Base-by-base conservation (phyloP, 2,113 vertebrate species). In the Oncorhynchus clarkii region DNA sequence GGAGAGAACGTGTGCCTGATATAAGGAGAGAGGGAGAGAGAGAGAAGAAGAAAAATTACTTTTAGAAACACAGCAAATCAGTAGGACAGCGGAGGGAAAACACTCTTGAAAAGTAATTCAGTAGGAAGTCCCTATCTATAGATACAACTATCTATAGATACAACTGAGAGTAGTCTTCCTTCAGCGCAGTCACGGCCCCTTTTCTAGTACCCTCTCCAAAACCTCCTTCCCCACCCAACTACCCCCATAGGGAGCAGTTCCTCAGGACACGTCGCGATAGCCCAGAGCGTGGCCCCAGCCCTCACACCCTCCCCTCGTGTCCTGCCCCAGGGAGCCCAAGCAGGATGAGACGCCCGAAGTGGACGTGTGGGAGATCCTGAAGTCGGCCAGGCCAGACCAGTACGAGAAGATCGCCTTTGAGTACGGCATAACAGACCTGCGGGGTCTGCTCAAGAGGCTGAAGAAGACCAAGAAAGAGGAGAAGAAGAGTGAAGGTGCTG, bases 291-390 rank as follows among this genome's bases (percentile, higher is more conserved):
- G 74, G 78, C 45, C 73, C 59, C 20, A 64, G 20, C 68, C 72
- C 87, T 92, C 31, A 92, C 77, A 77, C 67, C 6, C 4, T 76
- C 66, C 70, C 86, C 73, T 88, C 76, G 67, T 83, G 86, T 92
- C 79, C 81, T 85, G 4, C 70, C 18, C 51, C 80, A 99, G 98
- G 90, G 98, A 98, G 82, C 31, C 92, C 24, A 98, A 99, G 80
- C 95, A 92, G 73, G 96, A 98, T 27, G 97, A 98, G 5, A 91
- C 93, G 7, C 96, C 97, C 0, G 95, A 99, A 7, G 74, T 98
- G 49, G 98, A 99, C 6, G 98, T 99, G 54, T 99, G 98, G 98
- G 98, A 99, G 34, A 95, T 99, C 82, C 92, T 99, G 86, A 98
- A 97, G 87, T 94, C 93, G 0, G 96, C 98, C 0, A 95, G 95